Evolutionary conservation across 1,140 invertebrate species (phyloP).

Genomic region (Drosophila tropicalis): DNA sequence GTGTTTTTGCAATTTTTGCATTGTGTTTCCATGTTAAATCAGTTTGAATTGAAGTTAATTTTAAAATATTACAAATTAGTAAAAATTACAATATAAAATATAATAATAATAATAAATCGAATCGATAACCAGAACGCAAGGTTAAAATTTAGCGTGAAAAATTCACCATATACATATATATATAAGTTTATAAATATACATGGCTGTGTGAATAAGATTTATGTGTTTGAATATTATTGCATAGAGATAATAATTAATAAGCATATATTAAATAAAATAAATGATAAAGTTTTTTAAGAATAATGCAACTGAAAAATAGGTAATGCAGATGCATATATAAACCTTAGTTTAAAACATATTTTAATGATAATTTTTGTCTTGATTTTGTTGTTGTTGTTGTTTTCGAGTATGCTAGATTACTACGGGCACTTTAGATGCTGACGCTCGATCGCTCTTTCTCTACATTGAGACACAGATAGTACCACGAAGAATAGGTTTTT

Average conservation of each 20-base stretch:
- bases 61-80: constrained; percentile 37
- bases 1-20: constrained; percentile 33
- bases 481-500: constrained; percentile 67
- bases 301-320: background rate
- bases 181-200: background rate
- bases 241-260: constrained; percentile 46
- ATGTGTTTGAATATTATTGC: constrained; percentile 14
- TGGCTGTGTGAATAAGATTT: background rate
- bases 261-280: constrained; percentile 33
- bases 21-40: constrained; percentile 48
- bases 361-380: constrained; percentile 1
- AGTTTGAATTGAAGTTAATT: constrained; percentile 52
- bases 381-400: constrained; percentile 39
- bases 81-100: constrained; percentile 33
- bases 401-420: constrained; percentile 44
- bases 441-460: constrained; percentile 34
- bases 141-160: constrained; percentile 21
- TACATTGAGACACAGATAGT: constrained; percentile 78
- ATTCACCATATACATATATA: constrained; percentile 36
- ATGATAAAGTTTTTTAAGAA: background rate
- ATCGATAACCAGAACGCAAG: constrained; percentile 35
- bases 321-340: constrained; percentile 9
- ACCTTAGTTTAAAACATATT: constrained; percentile 4
- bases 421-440: constrained; percentile 78
- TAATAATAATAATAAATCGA: constrained; percentile 19